Percentiles rank a stretch among this genome's conserved stretches.
Conservation (phyloP, 2,888 invertebrate species). For the Thumatha senex region DNA sequence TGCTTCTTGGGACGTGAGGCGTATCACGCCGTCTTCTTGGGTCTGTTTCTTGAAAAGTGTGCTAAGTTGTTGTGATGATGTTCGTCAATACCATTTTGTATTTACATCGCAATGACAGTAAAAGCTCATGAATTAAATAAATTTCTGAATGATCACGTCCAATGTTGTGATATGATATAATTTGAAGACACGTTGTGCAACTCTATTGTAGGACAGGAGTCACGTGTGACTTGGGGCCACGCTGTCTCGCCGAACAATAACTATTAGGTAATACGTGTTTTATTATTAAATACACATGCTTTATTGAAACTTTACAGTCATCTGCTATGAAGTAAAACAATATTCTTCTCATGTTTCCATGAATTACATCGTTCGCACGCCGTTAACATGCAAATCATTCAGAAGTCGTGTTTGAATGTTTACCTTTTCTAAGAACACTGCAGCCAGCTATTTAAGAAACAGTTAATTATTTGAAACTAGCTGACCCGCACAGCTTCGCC, state of each 20-base stretch:
- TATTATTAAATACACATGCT: constrained; percentile 28
- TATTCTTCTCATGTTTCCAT: not conserved
- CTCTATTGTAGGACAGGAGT: constrained; percentile 20
- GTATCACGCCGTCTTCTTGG: too few species aligned
- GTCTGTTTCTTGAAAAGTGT: too few species aligned
- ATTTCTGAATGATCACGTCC: not conserved
- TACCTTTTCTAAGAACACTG: not conserved
- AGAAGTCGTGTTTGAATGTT: not conserved
- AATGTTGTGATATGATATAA: constrained; percentile 15
- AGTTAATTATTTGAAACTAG: too few species aligned
- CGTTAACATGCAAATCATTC: not conserved
- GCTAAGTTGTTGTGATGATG: too few species aligned
- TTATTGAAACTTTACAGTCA: constrained; percentile 10
- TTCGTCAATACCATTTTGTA: too few species aligned
- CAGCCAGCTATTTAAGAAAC: too few species aligned
- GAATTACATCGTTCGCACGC: not conserved
- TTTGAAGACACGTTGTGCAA: constrained; percentile 24
- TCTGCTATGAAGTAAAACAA: constrained; percentile 1
- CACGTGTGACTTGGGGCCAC: constrained; percentile 33
- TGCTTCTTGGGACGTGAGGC: too few species aligned
- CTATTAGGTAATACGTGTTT: constrained; percentile 35
- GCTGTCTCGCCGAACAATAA: constrained; percentile 40
- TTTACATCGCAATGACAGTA: not conserved
- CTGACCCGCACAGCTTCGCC: too few species aligned
- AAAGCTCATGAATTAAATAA: not conserved